Evolutionary conservation across 2,888 invertebrate genomes (phyloP).

Genomic region (Lottia scabra): DNA sequence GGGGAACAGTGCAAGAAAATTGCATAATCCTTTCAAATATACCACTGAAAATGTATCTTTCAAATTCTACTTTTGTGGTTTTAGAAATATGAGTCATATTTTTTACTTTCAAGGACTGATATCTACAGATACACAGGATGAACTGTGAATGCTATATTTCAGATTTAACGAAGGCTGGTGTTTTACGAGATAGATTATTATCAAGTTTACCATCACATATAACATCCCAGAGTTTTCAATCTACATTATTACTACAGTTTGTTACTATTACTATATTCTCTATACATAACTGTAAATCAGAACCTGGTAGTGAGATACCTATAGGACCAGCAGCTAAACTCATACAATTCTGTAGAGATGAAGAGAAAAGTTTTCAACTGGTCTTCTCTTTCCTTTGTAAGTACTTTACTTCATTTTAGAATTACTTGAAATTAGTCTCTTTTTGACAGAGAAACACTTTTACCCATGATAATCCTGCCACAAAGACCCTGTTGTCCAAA

Average conservation of each 20-base stretch:
- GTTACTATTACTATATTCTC: constrained; percentile 82
- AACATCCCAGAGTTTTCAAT: constrained; percentile 82
- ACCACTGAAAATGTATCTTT: too few species aligned
- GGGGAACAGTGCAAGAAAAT: too few species aligned
- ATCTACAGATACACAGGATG: too few species aligned
- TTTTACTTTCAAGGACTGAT: too few species aligned
- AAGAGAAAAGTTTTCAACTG: constrained; percentile 74
- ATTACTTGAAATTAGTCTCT: too few species aligned
- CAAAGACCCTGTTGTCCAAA: too few species aligned
- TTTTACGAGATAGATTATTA: constrained; percentile 77
- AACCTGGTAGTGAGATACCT: constrained; percentile 28
- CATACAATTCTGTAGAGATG: constrained; percentile 72
- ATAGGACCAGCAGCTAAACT: constrained; percentile 16
- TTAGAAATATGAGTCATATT: too few species aligned
- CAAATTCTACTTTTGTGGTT: too few species aligned
- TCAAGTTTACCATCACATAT: constrained; percentile 81
- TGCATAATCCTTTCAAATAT: too few species aligned
- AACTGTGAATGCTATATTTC: constrained; percentile 10
- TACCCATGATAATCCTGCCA: too few species aligned
- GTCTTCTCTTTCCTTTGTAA: constrained; percentile 77
- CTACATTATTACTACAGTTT: constrained; percentile 83
- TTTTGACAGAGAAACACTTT: too few species aligned
- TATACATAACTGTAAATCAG: constrained; percentile 67
- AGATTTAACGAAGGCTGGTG: constrained; percentile 76
- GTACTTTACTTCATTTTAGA: background rate